Base-by-base conservation (phyloP, 2,797 vertebrate genomes). In the Hafferia zeledoni region DNA sequence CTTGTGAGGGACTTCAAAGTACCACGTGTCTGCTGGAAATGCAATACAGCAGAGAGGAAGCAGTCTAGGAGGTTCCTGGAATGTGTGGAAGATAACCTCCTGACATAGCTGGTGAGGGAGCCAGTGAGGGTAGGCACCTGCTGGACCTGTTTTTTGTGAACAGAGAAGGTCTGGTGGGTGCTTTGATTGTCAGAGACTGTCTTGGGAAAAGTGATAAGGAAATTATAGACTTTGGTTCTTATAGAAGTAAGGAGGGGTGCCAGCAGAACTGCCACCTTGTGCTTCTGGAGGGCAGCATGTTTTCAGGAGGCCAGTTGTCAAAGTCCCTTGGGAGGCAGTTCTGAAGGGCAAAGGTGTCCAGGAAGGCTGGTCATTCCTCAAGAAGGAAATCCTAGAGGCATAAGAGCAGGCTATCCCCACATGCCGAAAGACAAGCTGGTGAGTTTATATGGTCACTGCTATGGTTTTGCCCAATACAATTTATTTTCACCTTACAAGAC, bases 161-260 rank as follows among this genome's bases (percentile, higher is more conserved):
- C 13, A 76, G 31, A 53, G 15, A 59, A n/a, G 39, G 27, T 7
- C 46, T 55, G 13, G 27, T 84, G 67, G 11, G 18, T 55, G 46
- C 35, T 60, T 27, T 60, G 33, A 64, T 30, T 11, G 12, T 55
- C 67, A 49, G 53, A 55, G 23, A 35, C 23, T 4, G 5, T 22
- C 46, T 60, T 39, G 28, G 41, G 22, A 18, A 60, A 49, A 82
- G 20, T 30, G 17, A 22, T 60, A 17, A 33, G 0, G 0, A 65
- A 60, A 49, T 27, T 2, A 43, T 5, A 37, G 37, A 35, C 35
- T 47, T 49, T 18, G 10, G 35, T 57, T 43, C 39, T 44, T 28
- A 23, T 33, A 76, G 44, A 76, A 76, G 30, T 35, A 75, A n/a
- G 64, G 50, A 35, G 5, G 2, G 16, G 6, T 41, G 9, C 44